phyloP scores from a whole-genome alignment of 2,888 invertebrate genomes.

The Myopa testacea region DNA sequence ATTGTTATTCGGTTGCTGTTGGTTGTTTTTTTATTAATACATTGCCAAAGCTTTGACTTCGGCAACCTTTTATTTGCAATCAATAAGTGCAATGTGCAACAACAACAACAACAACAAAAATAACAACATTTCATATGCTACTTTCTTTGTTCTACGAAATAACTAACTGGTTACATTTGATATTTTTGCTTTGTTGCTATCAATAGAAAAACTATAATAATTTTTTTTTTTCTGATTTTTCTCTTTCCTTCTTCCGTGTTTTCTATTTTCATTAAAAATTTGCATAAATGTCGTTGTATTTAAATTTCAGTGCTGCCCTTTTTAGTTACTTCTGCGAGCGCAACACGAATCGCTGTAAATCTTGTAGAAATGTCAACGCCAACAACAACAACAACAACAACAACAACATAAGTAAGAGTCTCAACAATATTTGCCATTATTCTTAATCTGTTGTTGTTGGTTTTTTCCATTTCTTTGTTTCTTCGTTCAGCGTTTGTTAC shows the following conservation, averaged over 20 bases:
- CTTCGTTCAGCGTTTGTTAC: neutral
- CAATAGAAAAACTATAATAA: too few species aligned
- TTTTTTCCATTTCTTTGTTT: neutral
- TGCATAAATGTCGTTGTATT: constrained; percentile 2
- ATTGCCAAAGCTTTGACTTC: constrained; percentile 34
- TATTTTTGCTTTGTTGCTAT: too few species aligned
- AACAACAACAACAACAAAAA: constrained; percentile 10
- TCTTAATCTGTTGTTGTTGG: neutral
- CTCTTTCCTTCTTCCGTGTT: neutral
- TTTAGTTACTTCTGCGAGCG: neutral
- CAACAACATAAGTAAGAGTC: constrained; percentile 9
- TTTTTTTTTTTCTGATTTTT: constrained; percentile 5
- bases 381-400: constrained; percentile 18
- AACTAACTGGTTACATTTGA: too few species aligned
- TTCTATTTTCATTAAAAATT: constrained; percentile 4
- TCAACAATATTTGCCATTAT: neutral
- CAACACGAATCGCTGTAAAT: constrained; percentile 5
- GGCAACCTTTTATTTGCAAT: constrained; percentile 32
- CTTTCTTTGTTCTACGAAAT: constrained; percentile 22
- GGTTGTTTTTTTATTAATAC: neutral
- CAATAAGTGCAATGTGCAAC: constrained; percentile 22
- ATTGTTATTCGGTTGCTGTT: neutral
- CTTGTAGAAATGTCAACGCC: constrained; percentile 1
- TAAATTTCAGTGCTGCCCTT: neutral
- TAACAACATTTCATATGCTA: constrained; percentile 12